Conservation (phyloP, 2,797 vertebrate genomes). For the Cirrhinus mrigala region DNA sequence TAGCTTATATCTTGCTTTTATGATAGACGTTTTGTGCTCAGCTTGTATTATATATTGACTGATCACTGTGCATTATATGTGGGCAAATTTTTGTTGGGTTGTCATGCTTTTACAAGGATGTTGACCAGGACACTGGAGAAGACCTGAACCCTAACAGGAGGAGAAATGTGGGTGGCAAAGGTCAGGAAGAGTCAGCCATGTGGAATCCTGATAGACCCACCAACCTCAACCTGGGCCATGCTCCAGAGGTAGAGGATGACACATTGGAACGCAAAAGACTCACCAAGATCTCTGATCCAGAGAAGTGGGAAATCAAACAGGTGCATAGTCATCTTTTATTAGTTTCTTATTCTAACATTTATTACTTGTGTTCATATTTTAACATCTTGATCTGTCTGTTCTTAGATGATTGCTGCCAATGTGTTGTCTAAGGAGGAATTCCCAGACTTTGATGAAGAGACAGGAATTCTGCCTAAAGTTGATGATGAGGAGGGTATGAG, state of each 20-base stretch:
- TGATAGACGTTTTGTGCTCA: not conserved
- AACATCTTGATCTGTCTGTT: conserved; percentile 10
- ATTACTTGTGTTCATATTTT: not conserved
- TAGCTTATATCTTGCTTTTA: not conserved
- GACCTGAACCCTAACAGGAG: conserved; percentile 96
- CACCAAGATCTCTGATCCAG: conserved; percentile 95
- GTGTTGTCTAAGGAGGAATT: conserved; percentile 98
- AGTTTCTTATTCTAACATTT: not conserved
- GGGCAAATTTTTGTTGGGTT: conserved; percentile 5
- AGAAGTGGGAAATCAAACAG: conserved; percentile 99
- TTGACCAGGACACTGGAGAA: conserved; percentile 96
- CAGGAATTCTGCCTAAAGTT: conserved; percentile 96
- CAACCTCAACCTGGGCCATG: conserved; percentile 90
- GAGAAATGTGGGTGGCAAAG: conserved; percentile 87
- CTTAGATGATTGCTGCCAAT: conserved; percentile 98
- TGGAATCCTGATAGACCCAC: conserved; percentile 94
- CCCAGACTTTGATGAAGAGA: conserved; percentile 98
- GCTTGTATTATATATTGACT: not conserved
- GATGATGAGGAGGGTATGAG: conserved; percentile 95
- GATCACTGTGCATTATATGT: not conserved
- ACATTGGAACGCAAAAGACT: conserved; percentile 94
- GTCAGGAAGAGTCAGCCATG: conserved; percentile 89
- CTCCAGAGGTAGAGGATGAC: conserved; percentile 94
- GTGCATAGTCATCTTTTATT: conserved; percentile 67
- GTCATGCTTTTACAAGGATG: conserved; percentile 80